phyloP scores from a whole-genome alignment of 2,888 invertebrate species.

The Therioaphis trifolii region DNA sequence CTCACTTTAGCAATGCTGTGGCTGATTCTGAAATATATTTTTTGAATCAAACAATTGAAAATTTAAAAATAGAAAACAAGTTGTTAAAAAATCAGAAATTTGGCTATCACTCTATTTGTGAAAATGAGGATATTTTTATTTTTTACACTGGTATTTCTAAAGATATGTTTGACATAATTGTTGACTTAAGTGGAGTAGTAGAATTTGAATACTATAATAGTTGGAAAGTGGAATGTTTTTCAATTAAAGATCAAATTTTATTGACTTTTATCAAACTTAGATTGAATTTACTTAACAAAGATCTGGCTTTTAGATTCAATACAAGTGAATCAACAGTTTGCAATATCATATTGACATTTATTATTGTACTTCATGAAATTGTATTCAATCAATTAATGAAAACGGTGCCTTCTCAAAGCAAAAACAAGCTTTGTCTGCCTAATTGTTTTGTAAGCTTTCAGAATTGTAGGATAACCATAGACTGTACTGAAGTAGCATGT shows the following conservation, averaged over 20 bases:
- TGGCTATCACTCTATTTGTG: background rate
- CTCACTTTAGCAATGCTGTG: too few relatives aligned
- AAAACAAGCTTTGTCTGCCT: constrained; percentile 51
- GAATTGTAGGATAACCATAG: constrained; percentile 53
- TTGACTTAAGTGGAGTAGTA: background rate
- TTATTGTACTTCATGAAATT: constrained; percentile 39
- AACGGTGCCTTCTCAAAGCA: constrained; percentile 43
- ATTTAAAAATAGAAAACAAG: background rate
- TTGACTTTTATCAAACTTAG: constrained; percentile 50
- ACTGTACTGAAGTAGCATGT: constrained; percentile 59
- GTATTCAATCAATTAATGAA: constrained; percentile 15
- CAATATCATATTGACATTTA: constrained; percentile 36
- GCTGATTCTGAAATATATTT: too few relatives aligned
- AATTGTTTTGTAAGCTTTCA: constrained; percentile 34
- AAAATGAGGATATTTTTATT: constrained; percentile 13
- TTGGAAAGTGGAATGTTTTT: constrained; percentile 20
- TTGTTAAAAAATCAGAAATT: constrained; percentile 1
- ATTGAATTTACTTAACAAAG: constrained; percentile 36
- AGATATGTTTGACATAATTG: constrained; percentile 25
- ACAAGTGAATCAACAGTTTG: background rate
- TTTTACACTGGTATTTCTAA: constrained; percentile 36
- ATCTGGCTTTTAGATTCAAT: constrained; percentile 38
- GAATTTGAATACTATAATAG: constrained; percentile 17
- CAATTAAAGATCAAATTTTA: constrained; percentile 42
- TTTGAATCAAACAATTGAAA: too few relatives aligned